A percentile compares a stretch with the other conserved stretches of the same genome.
Conservation (phyloP, 2,888 invertebrate genomes). For the Bugulina stolonifera region DNA sequence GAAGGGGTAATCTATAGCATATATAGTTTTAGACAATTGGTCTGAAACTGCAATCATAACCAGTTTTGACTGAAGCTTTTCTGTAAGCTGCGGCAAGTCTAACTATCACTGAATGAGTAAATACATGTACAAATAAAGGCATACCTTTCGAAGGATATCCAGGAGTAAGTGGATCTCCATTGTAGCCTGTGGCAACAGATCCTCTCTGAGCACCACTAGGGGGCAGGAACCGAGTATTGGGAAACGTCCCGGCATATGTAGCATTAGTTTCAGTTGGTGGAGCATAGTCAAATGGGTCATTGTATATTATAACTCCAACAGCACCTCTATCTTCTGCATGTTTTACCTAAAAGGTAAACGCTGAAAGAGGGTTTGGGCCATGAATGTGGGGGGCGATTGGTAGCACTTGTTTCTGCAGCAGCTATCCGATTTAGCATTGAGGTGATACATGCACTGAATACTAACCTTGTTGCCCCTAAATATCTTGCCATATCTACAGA, state of each 20-base stretch:
- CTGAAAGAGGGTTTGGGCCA: no score
- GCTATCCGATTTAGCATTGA: no score
- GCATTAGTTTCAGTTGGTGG: background rate
- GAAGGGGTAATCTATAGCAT: background rate
- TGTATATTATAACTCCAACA: conserved; percentile 49
- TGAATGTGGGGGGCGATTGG: no score
- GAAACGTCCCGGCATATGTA: conserved; percentile 41
- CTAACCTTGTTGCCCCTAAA: conserved; percentile 47
- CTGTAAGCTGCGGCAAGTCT: no score
- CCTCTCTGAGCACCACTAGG: conserved; percentile 54
- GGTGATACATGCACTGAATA: no score
- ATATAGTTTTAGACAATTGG: no score
- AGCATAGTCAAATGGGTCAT: conserved; percentile 46
- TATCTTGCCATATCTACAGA: conserved; percentile 53
- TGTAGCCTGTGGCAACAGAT: conserved; percentile 37
- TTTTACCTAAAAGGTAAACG: conserved; percentile 39
- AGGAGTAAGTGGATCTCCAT: conserved; percentile 56
- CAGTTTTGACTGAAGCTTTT: no score
- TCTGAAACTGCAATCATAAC: no score
- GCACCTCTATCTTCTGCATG: conserved; percentile 44
- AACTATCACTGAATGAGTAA: background rate
- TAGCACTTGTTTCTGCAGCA: no score
- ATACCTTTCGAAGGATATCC: conserved; percentile 48
- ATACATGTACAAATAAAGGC: background rate
- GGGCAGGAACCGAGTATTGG: conserved; percentile 54